These are phyloP conservation scores for Buceros bicornis DNA, from an alignment of 2,797 vertebrate species.

Conservation along the genomic window DNA sequence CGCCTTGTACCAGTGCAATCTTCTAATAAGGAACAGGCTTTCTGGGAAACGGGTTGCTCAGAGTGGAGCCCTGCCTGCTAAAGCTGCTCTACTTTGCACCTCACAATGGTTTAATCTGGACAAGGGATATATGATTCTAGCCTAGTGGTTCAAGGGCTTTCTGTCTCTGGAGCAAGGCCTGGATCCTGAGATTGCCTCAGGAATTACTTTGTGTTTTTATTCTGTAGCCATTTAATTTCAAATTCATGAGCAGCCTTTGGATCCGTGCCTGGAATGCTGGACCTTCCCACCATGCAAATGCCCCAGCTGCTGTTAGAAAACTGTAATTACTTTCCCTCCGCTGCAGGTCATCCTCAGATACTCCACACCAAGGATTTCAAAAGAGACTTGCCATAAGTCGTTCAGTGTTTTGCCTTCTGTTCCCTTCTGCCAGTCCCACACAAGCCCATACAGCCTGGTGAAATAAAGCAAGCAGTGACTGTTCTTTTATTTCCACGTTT, in stretches of 20 bases:
- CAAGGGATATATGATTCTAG: background rate
- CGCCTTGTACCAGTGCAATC: fast-evolving
- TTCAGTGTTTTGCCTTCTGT: background rate
- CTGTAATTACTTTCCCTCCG: background rate
- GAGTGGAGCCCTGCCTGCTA: background rate
- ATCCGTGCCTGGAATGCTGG: background rate
- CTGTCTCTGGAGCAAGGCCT: background rate
- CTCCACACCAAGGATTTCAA: background rate
- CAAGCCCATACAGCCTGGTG: background rate
- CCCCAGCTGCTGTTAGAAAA: background rate
- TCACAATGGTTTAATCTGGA: background rate
- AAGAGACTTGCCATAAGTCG: background rate
- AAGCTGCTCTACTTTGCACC: background rate
- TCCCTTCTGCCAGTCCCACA: background rate
- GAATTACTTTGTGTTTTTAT: conserved; percentile 29
- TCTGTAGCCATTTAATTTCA: conserved; percentile 6
- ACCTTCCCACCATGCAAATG: background rate
- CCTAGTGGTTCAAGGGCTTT: background rate
- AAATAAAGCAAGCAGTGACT: background rate
- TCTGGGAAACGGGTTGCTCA: background rate
- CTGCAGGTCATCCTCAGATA: background rate
- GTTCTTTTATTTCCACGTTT: background rate
- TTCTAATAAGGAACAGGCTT: background rate
- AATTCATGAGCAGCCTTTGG: background rate
- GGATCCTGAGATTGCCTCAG: background rate